Conservation (phyloP, 2,113 vertebrate species). For the Morone saxatilis region DNA sequence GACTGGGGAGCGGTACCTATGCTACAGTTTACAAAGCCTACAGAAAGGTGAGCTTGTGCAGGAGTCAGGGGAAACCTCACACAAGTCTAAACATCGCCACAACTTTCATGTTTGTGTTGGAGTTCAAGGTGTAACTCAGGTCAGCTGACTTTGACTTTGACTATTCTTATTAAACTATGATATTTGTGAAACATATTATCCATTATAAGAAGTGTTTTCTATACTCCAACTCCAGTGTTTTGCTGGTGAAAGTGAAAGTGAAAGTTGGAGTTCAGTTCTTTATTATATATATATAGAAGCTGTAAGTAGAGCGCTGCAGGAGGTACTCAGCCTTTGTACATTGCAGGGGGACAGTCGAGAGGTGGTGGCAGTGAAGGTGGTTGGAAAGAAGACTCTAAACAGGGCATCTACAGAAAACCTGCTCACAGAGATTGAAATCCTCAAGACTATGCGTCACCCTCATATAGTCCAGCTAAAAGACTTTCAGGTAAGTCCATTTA, state of each 20-base stretch:
- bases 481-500: conserved; percentile 89
- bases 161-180: neutral
- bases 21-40: conserved; percentile 97
- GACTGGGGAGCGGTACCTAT: conserved; percentile 93
- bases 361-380: conserved; percentile 96
- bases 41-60: conserved; percentile 87
- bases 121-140: neutral
- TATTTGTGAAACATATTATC: neutral
- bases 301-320: too few relatives aligned
- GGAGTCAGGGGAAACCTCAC: neutral
- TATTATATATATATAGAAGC: too few relatives aligned
- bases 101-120: neutral
- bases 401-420: conserved; percentile 94
- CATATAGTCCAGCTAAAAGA: conserved; percentile 97
- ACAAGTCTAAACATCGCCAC: too few relatives aligned
- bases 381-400: conserved; percentile 95
- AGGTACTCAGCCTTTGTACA: neutral
- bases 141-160: neutral
- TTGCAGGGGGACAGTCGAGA: conserved; percentile 90
- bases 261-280: neutral
- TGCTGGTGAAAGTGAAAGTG: neutral
- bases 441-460: conserved; percentile 92
- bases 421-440: conserved; percentile 95
- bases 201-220: neutral
- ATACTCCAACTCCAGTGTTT: neutral